phyloP scores from a whole-genome alignment of 2,888 invertebrate species.

The Tipula vernalis region DNA sequence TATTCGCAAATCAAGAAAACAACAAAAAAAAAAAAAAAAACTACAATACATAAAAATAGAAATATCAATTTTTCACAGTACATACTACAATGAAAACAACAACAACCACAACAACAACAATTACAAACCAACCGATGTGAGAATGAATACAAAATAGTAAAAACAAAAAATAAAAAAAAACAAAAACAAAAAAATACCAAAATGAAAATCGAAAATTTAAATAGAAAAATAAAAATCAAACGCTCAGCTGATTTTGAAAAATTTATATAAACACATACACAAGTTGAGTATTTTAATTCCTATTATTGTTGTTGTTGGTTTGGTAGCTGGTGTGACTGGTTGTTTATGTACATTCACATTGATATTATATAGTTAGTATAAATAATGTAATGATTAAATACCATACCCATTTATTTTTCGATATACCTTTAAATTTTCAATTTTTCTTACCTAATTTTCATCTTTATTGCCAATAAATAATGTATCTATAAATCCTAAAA shows the following conservation, averaged over 20 bases:
- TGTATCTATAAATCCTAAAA: neutral
- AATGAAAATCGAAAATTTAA: constrained; percentile 4
- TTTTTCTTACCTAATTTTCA: neutral
- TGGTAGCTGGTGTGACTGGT: neutral
- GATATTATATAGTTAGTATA: neutral
- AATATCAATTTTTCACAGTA: neutral
- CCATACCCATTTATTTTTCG: too few relatives aligned
- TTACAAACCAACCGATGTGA: neutral
- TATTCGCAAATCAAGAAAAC: neutral
- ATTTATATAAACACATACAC: neutral
- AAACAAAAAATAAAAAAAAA: neutral
- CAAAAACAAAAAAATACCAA: neutral
- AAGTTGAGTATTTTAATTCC: neutral
- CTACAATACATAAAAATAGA: neutral
- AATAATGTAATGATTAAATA: neutral
- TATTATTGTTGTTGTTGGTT: neutral
- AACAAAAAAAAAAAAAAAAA: neutral
- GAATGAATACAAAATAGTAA: neutral
- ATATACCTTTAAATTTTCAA: neutral
- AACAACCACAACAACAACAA: neutral
- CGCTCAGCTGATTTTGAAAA: constrained; percentile 4
- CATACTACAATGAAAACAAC: neutral
- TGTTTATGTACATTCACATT: neutral
- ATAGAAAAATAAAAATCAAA: neutral
- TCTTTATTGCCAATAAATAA: neutral